Conservation (phyloP, 1,140 invertebrate species). For the Eueides isabella region DNA sequence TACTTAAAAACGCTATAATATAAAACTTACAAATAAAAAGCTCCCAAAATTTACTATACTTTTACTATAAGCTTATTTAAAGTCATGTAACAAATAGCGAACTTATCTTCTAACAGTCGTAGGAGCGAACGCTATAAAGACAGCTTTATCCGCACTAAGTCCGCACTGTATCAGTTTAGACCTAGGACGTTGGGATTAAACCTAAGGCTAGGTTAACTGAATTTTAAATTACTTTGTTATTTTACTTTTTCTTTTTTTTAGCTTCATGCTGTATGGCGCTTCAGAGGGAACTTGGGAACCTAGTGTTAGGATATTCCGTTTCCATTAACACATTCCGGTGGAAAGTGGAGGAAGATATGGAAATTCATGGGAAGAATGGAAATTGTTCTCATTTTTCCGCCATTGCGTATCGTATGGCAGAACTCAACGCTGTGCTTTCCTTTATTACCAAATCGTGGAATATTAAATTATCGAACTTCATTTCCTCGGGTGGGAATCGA, state of each 20-base stretch:
- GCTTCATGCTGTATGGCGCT: background rate
- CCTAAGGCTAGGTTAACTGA: conserved; percentile 26
- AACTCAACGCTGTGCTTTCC: too few relatives aligned
- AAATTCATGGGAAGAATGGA: too few relatives aligned
- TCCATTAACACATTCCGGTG: too few relatives aligned
- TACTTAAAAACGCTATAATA: background rate
- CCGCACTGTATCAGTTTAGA: conserved; percentile 31
- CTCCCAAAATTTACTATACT: background rate
- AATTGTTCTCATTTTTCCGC: too few relatives aligned
- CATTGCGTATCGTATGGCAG: too few relatives aligned
- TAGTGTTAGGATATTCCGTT: background rate
- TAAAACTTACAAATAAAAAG: background rate
- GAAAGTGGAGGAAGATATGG: too few relatives aligned
- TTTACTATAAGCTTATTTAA: conserved; percentile 4
- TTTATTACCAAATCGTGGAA: too few relatives aligned
- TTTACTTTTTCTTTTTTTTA: background rate
- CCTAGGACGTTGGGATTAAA: conserved; percentile 29
- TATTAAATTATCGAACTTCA: too few relatives aligned
- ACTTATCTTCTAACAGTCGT: conserved; percentile 23
- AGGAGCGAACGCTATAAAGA: conserved; percentile 19
- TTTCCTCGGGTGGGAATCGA: too few relatives aligned
- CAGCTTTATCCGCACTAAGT: conserved; percentile 28
- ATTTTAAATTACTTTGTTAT: conserved; percentile 22
- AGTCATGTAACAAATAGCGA: conserved; percentile 8
- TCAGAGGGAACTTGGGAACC: background rate